Conservation (phyloP, 1,140 invertebrate species). For the Arion vulgaris region DNA sequence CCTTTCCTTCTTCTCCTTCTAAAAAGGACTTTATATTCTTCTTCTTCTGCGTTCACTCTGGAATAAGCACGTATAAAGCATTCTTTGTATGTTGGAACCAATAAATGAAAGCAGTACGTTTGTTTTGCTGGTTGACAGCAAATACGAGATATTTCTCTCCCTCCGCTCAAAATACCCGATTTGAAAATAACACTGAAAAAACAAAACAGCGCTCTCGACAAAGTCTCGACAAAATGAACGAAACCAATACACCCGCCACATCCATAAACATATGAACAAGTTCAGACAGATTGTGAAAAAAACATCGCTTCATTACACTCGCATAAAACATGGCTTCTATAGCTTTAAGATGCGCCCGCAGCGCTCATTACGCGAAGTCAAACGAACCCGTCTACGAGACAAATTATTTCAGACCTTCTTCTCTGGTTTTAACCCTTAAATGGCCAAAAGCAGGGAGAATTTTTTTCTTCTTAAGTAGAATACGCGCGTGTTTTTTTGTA, state of each 20-base stretch:
- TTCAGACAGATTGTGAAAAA: not conserved
- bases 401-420: not conserved
- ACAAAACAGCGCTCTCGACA: no score
- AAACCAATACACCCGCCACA: not conserved
- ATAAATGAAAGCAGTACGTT: no score
- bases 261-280: not conserved
- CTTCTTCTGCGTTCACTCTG: no score
- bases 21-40: no score
- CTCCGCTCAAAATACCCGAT: no score
- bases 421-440: not conserved
- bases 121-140: no score
- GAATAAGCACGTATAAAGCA: no score
- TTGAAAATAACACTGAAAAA: no score
- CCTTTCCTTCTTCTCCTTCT: no score
- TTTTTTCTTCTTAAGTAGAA: not conserved
- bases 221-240: not conserved
- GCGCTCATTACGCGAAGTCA: conserved; percentile 6
- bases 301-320: conserved; percentile 9
- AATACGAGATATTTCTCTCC: no score
- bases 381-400: not conserved
- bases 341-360: conserved; percentile 4
- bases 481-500: not conserved
- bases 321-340: not conserved
- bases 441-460: not conserved
- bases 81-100: no score